A percentile compares a stretch with the other conserved stretches of the same genome.
These are phyloP conservation scores for Oncorhynchus tshawytscha DNA, from an alignment of 2,113 vertebrate species.

Conservation along the genomic window DNA sequence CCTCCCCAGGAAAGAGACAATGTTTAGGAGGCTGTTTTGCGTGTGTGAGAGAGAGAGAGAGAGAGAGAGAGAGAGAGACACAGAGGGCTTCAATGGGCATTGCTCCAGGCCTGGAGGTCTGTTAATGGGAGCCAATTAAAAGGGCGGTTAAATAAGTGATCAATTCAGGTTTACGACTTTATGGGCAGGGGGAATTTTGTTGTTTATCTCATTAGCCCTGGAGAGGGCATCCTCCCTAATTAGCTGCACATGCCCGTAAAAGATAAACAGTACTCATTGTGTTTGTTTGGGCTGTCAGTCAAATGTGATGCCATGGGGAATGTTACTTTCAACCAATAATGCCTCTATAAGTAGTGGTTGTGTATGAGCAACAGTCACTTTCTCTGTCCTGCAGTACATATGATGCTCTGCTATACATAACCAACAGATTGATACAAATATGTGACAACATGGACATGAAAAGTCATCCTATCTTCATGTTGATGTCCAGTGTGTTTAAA, in stretches of 20 bases:
- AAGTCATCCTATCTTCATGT: not conserved
- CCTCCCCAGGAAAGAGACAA: conserved; percentile 41
- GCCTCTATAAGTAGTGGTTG: conserved; percentile 39
- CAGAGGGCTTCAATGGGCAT: conserved; percentile 44
- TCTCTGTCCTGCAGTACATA: not conserved
- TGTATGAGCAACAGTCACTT: conserved; percentile 29
- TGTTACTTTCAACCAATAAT: conserved; percentile 36
- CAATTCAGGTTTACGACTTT: conserved; percentile 59
- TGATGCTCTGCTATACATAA: too few relatives aligned
- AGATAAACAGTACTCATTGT: conserved; percentile 66
- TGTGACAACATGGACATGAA: too few relatives aligned
- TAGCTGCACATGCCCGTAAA: conserved; percentile 57
- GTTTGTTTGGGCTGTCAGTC: conserved; percentile 65
- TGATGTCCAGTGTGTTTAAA: not conserved
- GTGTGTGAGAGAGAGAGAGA: conserved; percentile 36
- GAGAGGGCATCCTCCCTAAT: conserved; percentile 57
- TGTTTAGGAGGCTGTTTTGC: conserved; percentile 39
- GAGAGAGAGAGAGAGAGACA: conserved; percentile 33
- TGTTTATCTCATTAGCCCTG: conserved; percentile 67
- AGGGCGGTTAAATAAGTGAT: conserved; percentile 62
- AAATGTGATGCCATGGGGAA: conserved; percentile 45
- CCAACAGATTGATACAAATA: conserved; percentile 28
- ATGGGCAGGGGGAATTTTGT: conserved; percentile 51
- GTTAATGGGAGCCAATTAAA: conserved; percentile 66
- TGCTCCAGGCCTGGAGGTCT: conserved; percentile 56